Conservation (phyloP, 2,888 invertebrate species). For the Eustalomyia histrio region DNA sequence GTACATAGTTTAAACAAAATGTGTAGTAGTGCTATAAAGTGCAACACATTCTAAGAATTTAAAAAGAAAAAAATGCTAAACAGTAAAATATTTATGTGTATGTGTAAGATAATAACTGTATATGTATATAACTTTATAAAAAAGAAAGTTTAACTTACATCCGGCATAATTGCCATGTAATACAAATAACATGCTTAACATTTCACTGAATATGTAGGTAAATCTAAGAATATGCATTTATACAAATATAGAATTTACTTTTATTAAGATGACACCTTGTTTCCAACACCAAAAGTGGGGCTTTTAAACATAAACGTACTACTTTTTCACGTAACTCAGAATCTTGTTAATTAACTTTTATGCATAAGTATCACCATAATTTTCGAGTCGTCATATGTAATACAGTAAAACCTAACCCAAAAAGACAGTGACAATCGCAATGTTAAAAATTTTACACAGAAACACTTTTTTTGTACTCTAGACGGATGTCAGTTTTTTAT, state of each 20-base stretch:
- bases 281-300: too few species aligned
- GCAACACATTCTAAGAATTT: not conserved
- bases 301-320: too few species aligned
- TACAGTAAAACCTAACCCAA: too few species aligned
- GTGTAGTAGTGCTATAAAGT: not conserved
- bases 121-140: conserved; percentile 29
- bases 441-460: too few species aligned
- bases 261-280: too few species aligned
- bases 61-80: not conserved
- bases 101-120: conserved; percentile 20
- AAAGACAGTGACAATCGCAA: too few species aligned
- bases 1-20: not conserved
- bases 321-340: too few species aligned
- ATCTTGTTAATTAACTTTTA: too few species aligned
- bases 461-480: too few species aligned
- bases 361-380: too few species aligned
- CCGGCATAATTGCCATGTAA: conserved; percentile 51
- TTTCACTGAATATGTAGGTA: conserved; percentile 45
- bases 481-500: too few species aligned
- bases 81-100: not conserved
- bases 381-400: too few species aligned
- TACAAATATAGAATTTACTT: not conserved
- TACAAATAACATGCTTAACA: conserved; percentile 52
- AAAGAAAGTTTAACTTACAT: conserved; percentile 37
- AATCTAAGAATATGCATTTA: conserved; percentile 10